Evolutionary conservation across 1,140 invertebrate genomes (phyloP), one percentile per base, ranked within the genome.

Genomic region (Geopemphigus sp.): DNA sequence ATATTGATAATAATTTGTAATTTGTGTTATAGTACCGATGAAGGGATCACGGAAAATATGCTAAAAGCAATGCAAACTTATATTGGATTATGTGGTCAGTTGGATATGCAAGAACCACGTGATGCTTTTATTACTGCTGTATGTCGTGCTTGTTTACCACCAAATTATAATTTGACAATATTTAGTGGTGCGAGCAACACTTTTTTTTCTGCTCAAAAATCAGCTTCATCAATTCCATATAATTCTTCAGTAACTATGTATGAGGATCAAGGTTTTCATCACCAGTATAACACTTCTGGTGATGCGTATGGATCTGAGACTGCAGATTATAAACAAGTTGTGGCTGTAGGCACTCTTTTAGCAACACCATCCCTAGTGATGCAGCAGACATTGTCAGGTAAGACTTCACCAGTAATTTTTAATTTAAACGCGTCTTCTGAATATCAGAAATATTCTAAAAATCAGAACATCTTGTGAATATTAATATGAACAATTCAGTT

Each of bases 81-180:
- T 84, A 93, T 93, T 0, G 91, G 91, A 22, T 84, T 96, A 0
- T 93, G 93, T 83, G 95, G 94, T 15, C 85, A 90, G 80, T 85
- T 95, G 59, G 90, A 90, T 32, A 85, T 95, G 81, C 88, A 89
- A 45, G 90, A 88, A 45, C 91, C 94, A 0, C 88, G 96, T 59
- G 96, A 98, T 88, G 95, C 95, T 32, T 97, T 97, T 83, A 93
- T 98, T 57, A 95, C 94, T 63, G 92, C 95, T 6, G 90, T 98
- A 83, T 98, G 97, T 85, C 95, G 97, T 85, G 94, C 94, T 5
- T 97, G 96, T 0, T 87, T 99, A 80, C 97, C 97, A 5, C 94
- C 95, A 12, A 95, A 97, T 87, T 99, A 98, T 87, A 95, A 95
- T 19, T 88, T 97, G 81, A 94, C 93, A 11, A 93, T 96, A 50